Evolutionary conservation across 2,888 invertebrate species (phyloP).

Genomic region (Xylocampa areola): DNA sequence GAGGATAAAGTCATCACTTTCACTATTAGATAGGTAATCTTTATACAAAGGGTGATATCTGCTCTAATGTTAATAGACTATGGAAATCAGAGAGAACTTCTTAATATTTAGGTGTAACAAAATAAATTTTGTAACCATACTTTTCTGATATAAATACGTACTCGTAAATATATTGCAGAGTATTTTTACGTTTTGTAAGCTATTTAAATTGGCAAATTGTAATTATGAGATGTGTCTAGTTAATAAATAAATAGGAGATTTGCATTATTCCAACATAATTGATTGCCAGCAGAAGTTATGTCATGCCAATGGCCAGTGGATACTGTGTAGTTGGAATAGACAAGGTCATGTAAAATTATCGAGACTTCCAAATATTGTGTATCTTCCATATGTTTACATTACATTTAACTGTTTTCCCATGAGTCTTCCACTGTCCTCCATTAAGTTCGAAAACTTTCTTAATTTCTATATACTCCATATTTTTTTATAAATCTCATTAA

Average conservation of each 20-base stretch:
- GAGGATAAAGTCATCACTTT: slow-evolving; percentile 52
- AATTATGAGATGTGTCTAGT: slow-evolving; percentile 17
- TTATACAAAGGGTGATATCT: slow-evolving; percentile 26
- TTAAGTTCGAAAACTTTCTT: background rate
- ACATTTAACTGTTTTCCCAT: slow-evolving; percentile 19
- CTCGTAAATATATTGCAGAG: slow-evolving; percentile 41
- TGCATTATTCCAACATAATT: slow-evolving; percentile 14
- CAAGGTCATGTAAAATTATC: slow-evolving; percentile 14
- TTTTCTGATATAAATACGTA: slow-evolving; percentile 41
- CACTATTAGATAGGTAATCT: slow-evolving; percentile 48
- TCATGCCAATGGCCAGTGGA: slow-evolving; percentile 1
- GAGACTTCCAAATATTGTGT: slow-evolving; percentile 11
- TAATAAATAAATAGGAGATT: slow-evolving; percentile 32
- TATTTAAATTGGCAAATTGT: slow-evolving; percentile 33
- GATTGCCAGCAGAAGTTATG: slow-evolving; percentile 11
- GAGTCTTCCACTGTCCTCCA: slow-evolving; percentile 41
- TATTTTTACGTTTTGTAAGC: slow-evolving; percentile 51
- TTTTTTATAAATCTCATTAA: slow-evolving; percentile 6
- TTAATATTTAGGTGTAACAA: slow-evolving; percentile 36
- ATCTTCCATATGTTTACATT: slow-evolving; percentile 19
- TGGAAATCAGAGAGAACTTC: slow-evolving; percentile 48
- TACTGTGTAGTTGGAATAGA: slow-evolving; percentile 1
- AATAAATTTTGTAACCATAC: slow-evolving; percentile 42
- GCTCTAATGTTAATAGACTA: slow-evolving; percentile 36
- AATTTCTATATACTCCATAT: no score